These are phyloP conservation scores for Automeris io DNA, from an alignment of 2,888 invertebrate genomes.

Conservation along the genomic window DNA sequence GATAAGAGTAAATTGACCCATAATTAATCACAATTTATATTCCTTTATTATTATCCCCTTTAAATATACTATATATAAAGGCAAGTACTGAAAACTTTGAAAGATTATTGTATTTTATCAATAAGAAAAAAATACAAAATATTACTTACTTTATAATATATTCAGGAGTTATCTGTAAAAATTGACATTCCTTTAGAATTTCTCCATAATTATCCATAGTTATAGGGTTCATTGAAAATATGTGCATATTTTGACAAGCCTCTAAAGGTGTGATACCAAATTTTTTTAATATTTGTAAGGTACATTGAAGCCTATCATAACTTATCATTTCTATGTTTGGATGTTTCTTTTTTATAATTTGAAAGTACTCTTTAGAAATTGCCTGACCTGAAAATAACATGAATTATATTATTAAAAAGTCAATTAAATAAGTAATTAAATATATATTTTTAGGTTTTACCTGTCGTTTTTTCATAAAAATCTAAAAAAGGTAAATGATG, in stretches of 20 bases:
- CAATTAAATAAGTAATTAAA: not conserved
- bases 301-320: slow-evolving; percentile 41
- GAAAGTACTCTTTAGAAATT: slow-evolving; percentile 28
- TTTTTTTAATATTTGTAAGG: slow-evolving; percentile 48
- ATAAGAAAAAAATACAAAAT: not conserved
- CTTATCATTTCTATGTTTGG: slow-evolving; percentile 48
- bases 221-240: slow-evolving; percentile 75
- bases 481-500: slow-evolving; percentile 8
- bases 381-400: slow-evolving; percentile 34
- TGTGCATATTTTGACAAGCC: slow-evolving; percentile 70
- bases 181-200: slow-evolving; percentile 79
- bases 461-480: slow-evolving; percentile 4
- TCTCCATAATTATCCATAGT: slow-evolving; percentile 79
- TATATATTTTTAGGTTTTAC: not conserved
- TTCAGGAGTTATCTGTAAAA: slow-evolving; percentile 55
- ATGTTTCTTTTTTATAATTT: slow-evolving; percentile 43
- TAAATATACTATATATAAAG: no score
- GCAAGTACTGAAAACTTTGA: no score
- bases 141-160: slow-evolving; percentile 53
- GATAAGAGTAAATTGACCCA: no score
- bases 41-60: no score
- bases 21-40: no score
- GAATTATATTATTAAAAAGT: not conserved
- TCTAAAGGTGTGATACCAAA: slow-evolving; percentile 67
- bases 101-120: slow-evolving; percentile 5